Base-by-base conservation (phyloP, 2,113 vertebrate species). In the Alethe castanea region DNA sequence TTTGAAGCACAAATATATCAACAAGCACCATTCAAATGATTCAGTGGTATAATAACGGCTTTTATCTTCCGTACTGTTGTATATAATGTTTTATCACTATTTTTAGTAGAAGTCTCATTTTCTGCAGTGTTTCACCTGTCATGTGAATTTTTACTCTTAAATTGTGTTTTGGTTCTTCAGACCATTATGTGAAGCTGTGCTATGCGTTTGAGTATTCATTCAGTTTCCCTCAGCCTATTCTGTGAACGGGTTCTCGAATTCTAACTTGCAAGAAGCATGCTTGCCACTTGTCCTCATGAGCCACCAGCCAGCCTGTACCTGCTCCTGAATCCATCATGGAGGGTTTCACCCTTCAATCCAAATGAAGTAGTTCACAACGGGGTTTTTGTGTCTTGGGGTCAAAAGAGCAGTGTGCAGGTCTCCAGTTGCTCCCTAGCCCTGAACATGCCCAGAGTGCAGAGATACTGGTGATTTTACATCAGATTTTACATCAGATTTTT, bases 261-360 rank as follows among this genome's bases (percentile, higher is more conserved):
- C 76, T 17, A 24, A 6, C 29, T 59, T 70, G 19, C 13, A 70
- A 56, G n/a, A 78, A 59, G 29, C 25, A 33, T 6, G 6, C 16
- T 65, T 50, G 9, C 31, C 8, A 7, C 23, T 38, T 57, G 25
- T 0, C 11, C 31, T 74, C 0, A 0, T 12, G 62, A 84, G 22
- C 74, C 77, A 24, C 6, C 38, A 50, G 62, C 42, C 44, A 50
- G 62, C 42, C 44, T 88, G 12, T 54, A 17, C 28, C 29, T 71
- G 54, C 40, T 74, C 16, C 36, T 38, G 54, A 92, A 42, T 38
- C 22, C 54, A 1, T n/a, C 52, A 29, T 13, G 2, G 54, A 57
- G 20, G 33, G 26, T 57, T 92, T 59, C 15, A 59, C 12, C 24
- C 29, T 22, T 14, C 28, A 76, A 8, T 44, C 57, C 80, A 73